Evolutionary conservation across 2,888 invertebrate species (phyloP), one percentile per base, ranked within the genome.

Genomic region (Lasioglossum malachurum): DNA sequence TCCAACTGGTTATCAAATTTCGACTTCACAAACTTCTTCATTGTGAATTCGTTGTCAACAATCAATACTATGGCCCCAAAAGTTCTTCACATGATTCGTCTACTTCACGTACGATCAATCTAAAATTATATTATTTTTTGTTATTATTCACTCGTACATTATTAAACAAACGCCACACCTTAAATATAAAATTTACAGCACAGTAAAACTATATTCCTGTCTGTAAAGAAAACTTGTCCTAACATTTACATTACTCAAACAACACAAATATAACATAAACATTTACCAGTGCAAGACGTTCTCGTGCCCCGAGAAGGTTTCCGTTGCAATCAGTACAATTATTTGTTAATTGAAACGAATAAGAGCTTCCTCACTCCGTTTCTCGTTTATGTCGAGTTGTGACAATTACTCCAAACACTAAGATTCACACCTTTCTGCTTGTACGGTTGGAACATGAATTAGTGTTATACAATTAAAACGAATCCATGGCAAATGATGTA

Each of bases 1-100:
- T 71, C 38, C n/a, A 71, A 71, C 23, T 71, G 38, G 2, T 38
- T 41, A 71, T 71, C n/a, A 12, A 71, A 71, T 14, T 71, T 71
- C 4, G 71, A 71, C 4, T 71, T 71, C 12, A 41, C 4, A n/a
- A 71, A n/a, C 12, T 71, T 71, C 38, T 41, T 71, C 71, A 71
- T 71, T n/a, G 1, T n/a, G n/a, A 71, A 71, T n/a, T 71, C 41
- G n/a, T 71, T 12, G 5, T 71, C 0, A 69, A 41, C n/a, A 71
- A n/a, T 71, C 41, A 71, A n/a, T 71, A n/a, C 5, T 41, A 5
- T 23, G 38, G 7, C 23, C 14, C 12, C 41, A 38, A 10, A 71
- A 71, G n/a, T 41, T 23, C 5, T 41, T 71, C 14, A 71, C n/a
- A 71, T 41, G 41, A 41, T 71, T 41, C 0, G 23, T n/a, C n/a